Conservation (phyloP, 1,140 invertebrate genomes). For the Aleiodes sp. region DNA sequence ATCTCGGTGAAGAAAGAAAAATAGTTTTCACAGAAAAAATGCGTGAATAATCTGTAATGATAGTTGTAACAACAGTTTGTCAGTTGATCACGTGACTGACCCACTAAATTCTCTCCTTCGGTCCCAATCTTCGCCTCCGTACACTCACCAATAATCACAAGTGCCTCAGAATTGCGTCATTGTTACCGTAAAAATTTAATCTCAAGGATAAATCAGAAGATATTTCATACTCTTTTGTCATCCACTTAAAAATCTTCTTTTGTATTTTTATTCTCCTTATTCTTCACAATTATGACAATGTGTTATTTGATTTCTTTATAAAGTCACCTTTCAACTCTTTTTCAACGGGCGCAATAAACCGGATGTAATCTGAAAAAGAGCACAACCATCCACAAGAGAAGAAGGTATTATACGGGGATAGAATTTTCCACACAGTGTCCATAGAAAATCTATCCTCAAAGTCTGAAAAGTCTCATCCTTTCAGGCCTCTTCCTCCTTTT, state of each 20-base stretch:
- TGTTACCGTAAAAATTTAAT: too few species aligned
- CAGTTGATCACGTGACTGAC: too few species aligned
- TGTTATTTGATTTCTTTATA: not conserved
- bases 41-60: too few species aligned
- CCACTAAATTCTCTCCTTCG: too few species aligned
- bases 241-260: not conserved
- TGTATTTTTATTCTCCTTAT: not conserved
- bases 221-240: not conserved
- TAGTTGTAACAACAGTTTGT: too few species aligned
- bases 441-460: slow-evolving; percentile 2
- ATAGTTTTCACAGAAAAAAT: too few species aligned
- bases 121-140: too few species aligned
- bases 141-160: too few species aligned
- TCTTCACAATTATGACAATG: not conserved
- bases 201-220: not conserved
- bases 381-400: not conserved
- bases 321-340: not conserved
- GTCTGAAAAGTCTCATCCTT: slow-evolving; percentile 22
- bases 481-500: not conserved
- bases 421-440: not conserved
- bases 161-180: too few species aligned
- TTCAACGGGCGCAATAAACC: slow-evolving; percentile 6
- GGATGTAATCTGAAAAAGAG: slow-evolving; percentile 20
- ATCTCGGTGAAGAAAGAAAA: too few species aligned
- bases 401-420: not conserved